A percentile compares a stretch with the other conserved stretches of the same genome.
phyloP scores from a whole-genome alignment of 1,140 invertebrate genomes.

The Reticulitermes speratus region DNA sequence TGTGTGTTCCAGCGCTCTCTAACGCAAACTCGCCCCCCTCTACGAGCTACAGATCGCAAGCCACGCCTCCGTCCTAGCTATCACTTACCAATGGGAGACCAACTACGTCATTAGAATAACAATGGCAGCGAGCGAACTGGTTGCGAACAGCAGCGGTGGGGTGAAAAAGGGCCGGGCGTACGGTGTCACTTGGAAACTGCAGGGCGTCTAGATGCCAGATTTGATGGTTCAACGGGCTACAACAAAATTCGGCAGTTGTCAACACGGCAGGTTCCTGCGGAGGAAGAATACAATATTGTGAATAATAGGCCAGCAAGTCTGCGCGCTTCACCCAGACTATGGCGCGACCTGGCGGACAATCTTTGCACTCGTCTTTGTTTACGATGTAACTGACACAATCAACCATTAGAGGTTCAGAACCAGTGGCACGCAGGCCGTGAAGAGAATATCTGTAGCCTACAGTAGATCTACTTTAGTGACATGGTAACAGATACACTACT shows the following conservation, averaged over 20 bases:
- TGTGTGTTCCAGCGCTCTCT: neutral
- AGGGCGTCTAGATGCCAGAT: neutral
- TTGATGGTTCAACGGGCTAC: neutral
- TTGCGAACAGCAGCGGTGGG: neutral
- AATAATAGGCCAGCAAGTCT: too few relatives aligned
- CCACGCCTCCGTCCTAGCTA: neutral
- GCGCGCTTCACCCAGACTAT: neutral
- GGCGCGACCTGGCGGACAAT: neutral
- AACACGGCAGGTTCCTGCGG: neutral
- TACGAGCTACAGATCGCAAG: neutral
- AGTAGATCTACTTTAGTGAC: too few relatives aligned
- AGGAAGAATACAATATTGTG: too few relatives aligned
- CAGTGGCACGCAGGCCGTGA: too few relatives aligned
- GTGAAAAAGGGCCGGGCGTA: neutral
- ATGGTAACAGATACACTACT: too few relatives aligned
- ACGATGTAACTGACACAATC: too few relatives aligned
- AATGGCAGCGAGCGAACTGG: constrained; percentile 25
- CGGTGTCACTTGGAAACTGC: neutral
- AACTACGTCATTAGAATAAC: constrained; percentile 20
- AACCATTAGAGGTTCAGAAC: too few relatives aligned
- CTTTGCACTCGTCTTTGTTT: neutral
- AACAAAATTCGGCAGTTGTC: neutral
- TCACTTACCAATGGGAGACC: neutral
- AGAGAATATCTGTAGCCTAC: too few relatives aligned
- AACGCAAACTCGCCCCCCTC: neutral